Conservation (phyloP, 2,797 vertebrate species). For the Urosaurus nigricauda region DNA sequence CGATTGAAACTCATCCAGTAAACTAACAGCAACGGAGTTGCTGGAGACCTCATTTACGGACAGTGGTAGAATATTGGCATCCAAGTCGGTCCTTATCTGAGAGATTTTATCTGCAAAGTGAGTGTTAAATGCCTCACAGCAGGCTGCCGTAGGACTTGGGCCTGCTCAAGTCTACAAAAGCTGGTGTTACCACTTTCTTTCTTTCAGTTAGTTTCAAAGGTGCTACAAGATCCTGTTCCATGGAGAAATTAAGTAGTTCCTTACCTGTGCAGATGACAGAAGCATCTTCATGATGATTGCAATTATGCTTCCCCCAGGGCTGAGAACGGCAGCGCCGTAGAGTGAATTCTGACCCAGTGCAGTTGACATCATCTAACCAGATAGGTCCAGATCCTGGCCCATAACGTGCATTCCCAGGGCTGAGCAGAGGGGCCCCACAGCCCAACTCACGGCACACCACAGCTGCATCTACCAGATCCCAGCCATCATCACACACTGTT, state of each 20-base stretch:
- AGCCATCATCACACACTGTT: slow-evolving; percentile 67
- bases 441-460: slow-evolving; percentile 75
- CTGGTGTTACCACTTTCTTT: too few relatives aligned
- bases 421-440: slow-evolving; percentile 66
- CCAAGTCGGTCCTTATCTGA: too few relatives aligned
- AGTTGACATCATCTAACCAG: slow-evolving; percentile 72
- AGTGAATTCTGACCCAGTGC: slow-evolving; percentile 56
- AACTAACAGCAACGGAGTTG: too few relatives aligned
- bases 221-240: too few relatives aligned
- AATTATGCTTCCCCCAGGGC: slow-evolving; percentile 63
- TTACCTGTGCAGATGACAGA: slow-evolving; percentile 70
- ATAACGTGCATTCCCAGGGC: slow-evolving; percentile 46
- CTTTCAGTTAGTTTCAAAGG: too few relatives aligned
- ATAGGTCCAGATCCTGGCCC: slow-evolving; percentile 71
- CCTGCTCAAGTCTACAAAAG: too few relatives aligned
- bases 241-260: background rate
- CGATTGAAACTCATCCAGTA: too few relatives aligned
- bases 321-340: slow-evolving; percentile 58
- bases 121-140: too few relatives aligned
- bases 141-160: too few relatives aligned
- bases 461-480: slow-evolving; percentile 64
- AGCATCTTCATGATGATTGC: slow-evolving; percentile 74
- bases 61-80: too few relatives aligned
- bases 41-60: too few relatives aligned
- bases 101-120: too few relatives aligned